A percentile compares a stretch with the other conserved stretches of the same genome.
These are phyloP conservation scores for Chelmon rostratus DNA, from an alignment of 2,797 vertebrate genomes.

Conservation along the genomic window DNA sequence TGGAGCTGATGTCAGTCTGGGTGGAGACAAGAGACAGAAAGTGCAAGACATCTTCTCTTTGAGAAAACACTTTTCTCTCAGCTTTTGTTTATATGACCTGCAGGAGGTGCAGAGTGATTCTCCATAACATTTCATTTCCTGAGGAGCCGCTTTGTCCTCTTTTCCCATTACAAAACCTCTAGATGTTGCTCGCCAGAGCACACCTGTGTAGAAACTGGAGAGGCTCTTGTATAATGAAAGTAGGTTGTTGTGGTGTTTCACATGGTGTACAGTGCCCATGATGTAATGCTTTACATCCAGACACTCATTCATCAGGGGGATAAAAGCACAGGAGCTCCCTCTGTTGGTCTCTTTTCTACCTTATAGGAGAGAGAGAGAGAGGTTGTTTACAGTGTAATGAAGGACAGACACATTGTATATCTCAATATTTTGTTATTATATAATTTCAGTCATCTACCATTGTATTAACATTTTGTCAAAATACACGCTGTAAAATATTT, in stretches of 20 bases:
- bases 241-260: slow-evolving; percentile 42
- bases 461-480: neutral
- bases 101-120: slow-evolving; percentile 34
- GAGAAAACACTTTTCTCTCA: neutral
- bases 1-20: slow-evolving; percentile 15
- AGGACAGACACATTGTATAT: neutral
- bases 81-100: slow-evolving; percentile 32
- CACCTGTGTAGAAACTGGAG: slow-evolving; percentile 27
- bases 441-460: neutral
- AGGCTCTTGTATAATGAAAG: slow-evolving; percentile 41
- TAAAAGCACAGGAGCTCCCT: slow-evolving; percentile 66
- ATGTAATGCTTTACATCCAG: slow-evolving; percentile 54
- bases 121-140: slow-evolving; percentile 41
- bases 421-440: neutral
- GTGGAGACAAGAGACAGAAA: slow-evolving; percentile 20
- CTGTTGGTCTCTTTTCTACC: slow-evolving; percentile 57
- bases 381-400: neutral
- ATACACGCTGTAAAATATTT: neutral
- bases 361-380: neutral
- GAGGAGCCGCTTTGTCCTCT: slow-evolving; percentile 21
- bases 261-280: slow-evolving; percentile 34
- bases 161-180: slow-evolving; percentile 2
- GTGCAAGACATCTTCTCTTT: slow-evolving; percentile 23
- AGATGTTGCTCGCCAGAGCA: slow-evolving; percentile 9
- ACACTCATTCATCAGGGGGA: slow-evolving; percentile 44